Conservation (phyloP, 2,888 invertebrate species). For the Tetramorium bicarinatum region DNA sequence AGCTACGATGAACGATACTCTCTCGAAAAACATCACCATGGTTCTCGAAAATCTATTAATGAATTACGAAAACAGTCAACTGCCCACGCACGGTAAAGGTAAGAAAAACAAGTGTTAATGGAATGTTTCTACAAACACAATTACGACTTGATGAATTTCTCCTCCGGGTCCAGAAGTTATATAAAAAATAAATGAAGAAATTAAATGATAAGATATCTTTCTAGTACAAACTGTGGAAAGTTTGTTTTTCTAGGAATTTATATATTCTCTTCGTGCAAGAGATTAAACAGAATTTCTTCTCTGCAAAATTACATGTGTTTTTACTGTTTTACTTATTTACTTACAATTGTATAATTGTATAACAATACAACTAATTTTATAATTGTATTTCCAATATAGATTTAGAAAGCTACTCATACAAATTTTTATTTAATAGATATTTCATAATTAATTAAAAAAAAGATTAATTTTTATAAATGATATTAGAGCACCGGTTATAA, state of each 20-base stretch:
- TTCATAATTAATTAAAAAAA: neutral
- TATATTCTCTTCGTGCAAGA: neutral
- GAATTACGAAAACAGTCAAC: slow-evolving; percentile 95
- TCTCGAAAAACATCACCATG: slow-evolving; percentile 94
- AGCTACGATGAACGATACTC: slow-evolving; percentile 89
- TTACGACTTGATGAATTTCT: neutral
- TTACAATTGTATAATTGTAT: no score
- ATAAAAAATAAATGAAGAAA: neutral
- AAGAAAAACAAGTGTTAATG: slow-evolving; percentile 64
- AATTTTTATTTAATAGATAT: slow-evolving; percentile 2
- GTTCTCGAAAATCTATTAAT: slow-evolving; percentile 95
- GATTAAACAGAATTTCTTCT: neutral
- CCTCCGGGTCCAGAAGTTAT: neutral
- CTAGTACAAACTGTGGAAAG: no score
- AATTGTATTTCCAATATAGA: neutral
- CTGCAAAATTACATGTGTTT: neutral
- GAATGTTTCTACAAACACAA: neutral
- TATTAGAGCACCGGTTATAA: neutral
- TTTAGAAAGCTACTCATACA: neutral
- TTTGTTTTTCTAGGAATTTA: neutral
- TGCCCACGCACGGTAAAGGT: slow-evolving; percentile 96
- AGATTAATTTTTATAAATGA: neutral
- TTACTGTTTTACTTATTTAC: neutral
- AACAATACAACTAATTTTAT: no score
- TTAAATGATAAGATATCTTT: neutral